These are phyloP conservation scores for Cyphomyrus discorhynchus DNA, from an alignment of 2,113 vertebrate genomes.

Conservation along the genomic window DNA sequence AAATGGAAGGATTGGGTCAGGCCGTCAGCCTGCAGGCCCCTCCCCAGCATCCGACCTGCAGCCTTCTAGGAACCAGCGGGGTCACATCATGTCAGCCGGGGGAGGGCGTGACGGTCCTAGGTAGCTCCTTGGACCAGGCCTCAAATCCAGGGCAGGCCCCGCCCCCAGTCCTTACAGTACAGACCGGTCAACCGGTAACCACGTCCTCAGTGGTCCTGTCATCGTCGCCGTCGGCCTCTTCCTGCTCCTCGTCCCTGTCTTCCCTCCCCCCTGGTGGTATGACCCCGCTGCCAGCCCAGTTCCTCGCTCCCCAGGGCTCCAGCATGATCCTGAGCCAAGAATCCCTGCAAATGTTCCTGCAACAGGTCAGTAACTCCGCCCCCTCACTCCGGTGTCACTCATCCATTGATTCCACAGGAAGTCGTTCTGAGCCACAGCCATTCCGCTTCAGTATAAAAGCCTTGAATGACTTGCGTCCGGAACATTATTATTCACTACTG, in stretches of 20 bases:
- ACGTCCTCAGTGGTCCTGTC: constrained; percentile 45
- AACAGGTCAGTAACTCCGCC: constrained; percentile 69
- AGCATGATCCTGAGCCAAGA: constrained; percentile 80
- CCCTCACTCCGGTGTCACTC: neutral
- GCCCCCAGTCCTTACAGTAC: constrained; percentile 69
- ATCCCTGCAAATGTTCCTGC: constrained; percentile 87
- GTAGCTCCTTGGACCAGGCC: constrained; percentile 55
- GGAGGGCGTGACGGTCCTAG: constrained; percentile 55
- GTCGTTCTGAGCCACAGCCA: neutral
- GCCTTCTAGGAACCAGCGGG: constrained; percentile 51
- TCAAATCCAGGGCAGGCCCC: constrained; percentile 46
- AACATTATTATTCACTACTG: constrained; percentile 13
- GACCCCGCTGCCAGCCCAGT: constrained; percentile 54
- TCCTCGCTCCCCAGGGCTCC: constrained; percentile 70
- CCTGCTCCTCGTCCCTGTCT: constrained; percentile 44
- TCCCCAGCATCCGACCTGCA: constrained; percentile 54
- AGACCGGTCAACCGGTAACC: constrained; percentile 44
- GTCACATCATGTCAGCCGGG: constrained; percentile 54
- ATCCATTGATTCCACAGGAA: neutral
- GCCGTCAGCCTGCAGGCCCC: constrained; percentile 69
- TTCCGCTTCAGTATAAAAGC: neutral
- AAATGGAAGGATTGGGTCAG: constrained; percentile 71
- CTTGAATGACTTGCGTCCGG: neutral
- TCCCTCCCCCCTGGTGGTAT: constrained; percentile 57
- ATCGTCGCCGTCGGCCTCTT: constrained; percentile 58